Evolutionary conservation across 2,888 invertebrate species (phyloP), one percentile per base, ranked within the genome.

Genomic region (Alviniconcha strummeri): DNA sequence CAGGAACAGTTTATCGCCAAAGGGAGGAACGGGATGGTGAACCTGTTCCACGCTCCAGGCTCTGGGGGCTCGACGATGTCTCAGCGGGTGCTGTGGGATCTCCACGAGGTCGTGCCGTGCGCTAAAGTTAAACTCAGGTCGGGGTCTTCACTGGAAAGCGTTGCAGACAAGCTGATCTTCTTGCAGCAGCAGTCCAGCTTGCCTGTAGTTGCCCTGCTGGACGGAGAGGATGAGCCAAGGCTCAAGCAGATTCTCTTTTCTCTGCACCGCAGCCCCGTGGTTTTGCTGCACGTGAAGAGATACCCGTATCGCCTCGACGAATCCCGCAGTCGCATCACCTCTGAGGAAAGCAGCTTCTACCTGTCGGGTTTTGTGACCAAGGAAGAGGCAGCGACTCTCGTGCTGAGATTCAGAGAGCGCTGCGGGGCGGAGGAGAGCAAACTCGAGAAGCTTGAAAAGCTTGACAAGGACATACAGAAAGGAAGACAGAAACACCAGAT

Each of bases 41-140:
- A 84, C 64, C 56, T 90, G 11, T 83, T 81, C 8, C 90, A 90
- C 80, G 84, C 87, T 1, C 90, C 90, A 4, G 89, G 90, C 5
- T 84, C 88, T n/a, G 90, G 90, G 7, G 89, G 90, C 0, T 88
- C 90, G 52, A 90, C 90, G 5, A 77, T 89, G 17, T 85, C 87
- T 11, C 89, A 88, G 81, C 84, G 88, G 76, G 76, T 89, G 52
- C 81, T 90, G 55, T 90, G 88, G 88, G 87, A 87, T 13, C 79
- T 90, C 8, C 85, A 83, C 72, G 76, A 83, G 0, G 79, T 19
- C 15, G 84, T 83, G 2, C 88, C 90, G 3, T 90, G 90, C 69
- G 88, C 75, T 13, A 87, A 90, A 64, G 75, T 89, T 0, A 88
- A 86, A 76, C 83, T 81, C 6, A 78, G 83, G 5, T 82, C 86